Conservation (phyloP, 2,888 invertebrate genomes). For the Cephonodes hylas region DNA sequence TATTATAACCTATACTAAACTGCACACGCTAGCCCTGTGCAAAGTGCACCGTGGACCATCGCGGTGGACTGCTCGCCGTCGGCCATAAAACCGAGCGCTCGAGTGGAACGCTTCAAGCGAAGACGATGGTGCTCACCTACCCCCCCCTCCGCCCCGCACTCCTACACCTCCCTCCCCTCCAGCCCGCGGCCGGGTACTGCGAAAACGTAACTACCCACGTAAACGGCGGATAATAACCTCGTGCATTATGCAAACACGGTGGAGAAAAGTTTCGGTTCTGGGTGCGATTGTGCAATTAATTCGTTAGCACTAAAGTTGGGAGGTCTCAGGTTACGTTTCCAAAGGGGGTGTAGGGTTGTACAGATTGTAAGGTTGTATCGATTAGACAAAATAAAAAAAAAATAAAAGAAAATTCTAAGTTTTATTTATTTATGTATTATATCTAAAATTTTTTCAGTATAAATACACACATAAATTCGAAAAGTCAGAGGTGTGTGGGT, state of each 20-base stretch:
- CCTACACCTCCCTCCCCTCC: background rate
- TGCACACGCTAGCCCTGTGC: background rate
- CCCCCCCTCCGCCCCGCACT: background rate
- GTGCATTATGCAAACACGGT: slow-evolving; percentile 5
- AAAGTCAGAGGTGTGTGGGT: no score
- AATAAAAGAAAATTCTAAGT: no score
- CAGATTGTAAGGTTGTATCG: no score
- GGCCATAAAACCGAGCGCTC: slow-evolving; percentile 16
- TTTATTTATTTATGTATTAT: no score
- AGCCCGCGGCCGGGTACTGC: background rate
- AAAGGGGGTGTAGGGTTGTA: no score
- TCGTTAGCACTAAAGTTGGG: background rate
- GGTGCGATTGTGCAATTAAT: background rate
- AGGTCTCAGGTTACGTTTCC: background rate
- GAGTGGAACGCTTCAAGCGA: slow-evolving; percentile 11
- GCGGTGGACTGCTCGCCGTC: slow-evolving; percentile 9
- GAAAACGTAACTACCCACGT: slow-evolving; percentile 1
- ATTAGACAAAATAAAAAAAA: no score
- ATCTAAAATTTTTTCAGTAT: no score
- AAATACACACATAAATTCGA: no score
- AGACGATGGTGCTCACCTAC: slow-evolving; percentile 11
- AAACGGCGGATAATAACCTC: background rate
- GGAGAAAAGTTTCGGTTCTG: background rate
- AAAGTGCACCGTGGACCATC: slow-evolving; percentile 15
- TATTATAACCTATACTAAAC: no score